These are phyloP conservation scores for Strigamia transsilvanica DNA, from an alignment of 2,888 invertebrate species.

Conservation along the genomic window DNA sequence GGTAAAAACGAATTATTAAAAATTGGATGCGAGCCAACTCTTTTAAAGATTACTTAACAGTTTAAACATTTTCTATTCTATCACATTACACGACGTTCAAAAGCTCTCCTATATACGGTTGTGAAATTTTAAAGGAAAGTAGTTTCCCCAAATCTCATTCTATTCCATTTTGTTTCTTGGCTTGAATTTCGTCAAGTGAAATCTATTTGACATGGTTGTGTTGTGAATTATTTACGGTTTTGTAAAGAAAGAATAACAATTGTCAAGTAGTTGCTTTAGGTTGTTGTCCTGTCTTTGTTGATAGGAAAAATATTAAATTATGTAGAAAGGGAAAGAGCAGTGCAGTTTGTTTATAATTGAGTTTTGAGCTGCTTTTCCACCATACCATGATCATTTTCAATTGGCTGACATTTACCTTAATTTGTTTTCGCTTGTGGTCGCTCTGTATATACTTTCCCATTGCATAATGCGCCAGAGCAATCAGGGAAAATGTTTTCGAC, in stretches of 20 bases:
- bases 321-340: background rate
- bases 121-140: background rate
- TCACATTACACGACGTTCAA: background rate
- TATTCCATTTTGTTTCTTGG: slow-evolving; percentile 1
- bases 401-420: slow-evolving; percentile 45
- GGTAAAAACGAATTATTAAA: background rate
- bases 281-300: slow-evolving; percentile 5
- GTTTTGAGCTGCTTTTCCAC: slow-evolving; percentile 27
- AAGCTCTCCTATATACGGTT: background rate
- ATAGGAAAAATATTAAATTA: slow-evolving; percentile 24
- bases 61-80: background rate
- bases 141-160: background rate
- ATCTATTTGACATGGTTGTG: slow-evolving; percentile 20
- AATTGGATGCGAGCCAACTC: background rate
- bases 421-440: slow-evolving; percentile 48
- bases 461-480: slow-evolving; percentile 2
- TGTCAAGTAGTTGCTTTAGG: slow-evolving; percentile 18
- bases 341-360: slow-evolving; percentile 27
- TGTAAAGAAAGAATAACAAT: slow-evolving; percentile 26
- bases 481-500: slow-evolving; percentile 23
- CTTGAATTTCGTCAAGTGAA: background rate
- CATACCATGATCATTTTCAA: slow-evolving; percentile 41
- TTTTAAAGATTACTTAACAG: background rate
- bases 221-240: slow-evolving; percentile 25
- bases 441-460: slow-evolving; percentile 2